These are phyloP conservation scores for Caiman crocodilus DNA, from an alignment of 2,797 vertebrate species.

Conservation along the genomic window DNA sequence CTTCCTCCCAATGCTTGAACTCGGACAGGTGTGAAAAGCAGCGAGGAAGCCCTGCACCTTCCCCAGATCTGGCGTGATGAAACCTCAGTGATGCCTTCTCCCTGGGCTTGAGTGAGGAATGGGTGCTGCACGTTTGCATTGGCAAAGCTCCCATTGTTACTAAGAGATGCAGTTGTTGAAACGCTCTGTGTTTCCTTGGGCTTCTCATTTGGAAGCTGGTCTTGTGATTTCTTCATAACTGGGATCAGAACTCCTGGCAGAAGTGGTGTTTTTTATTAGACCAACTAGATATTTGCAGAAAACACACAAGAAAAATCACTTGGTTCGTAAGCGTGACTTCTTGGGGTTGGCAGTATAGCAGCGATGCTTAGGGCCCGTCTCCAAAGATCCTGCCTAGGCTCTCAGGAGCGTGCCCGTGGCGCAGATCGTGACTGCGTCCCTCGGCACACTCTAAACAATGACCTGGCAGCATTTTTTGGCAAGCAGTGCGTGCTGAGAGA, in stretches of 20 bases:
- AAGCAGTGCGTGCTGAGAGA: too few relatives aligned
- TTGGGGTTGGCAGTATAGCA: neutral
- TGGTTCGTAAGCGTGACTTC: neutral
- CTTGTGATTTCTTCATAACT: neutral
- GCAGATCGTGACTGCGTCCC: too few relatives aligned
- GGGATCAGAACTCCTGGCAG: too few relatives aligned
- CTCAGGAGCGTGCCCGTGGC: too few relatives aligned
- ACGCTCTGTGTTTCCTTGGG: neutral
- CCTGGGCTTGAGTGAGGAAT: neutral
- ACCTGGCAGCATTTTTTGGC: too few relatives aligned
- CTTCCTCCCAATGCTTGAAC: neutral
- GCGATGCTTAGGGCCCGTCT: fast-evolving
- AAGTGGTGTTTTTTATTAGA: too few relatives aligned
- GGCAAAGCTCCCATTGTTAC: neutral
- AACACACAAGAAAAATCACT: too few relatives aligned
- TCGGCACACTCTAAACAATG: too few relatives aligned
- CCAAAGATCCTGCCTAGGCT: neutral
- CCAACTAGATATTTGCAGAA: too few relatives aligned
- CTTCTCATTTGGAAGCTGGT: slow-evolving; percentile 4
- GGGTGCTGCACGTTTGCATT: neutral
- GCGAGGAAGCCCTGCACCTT: neutral
- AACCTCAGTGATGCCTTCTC: neutral
- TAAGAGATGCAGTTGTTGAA: neutral
- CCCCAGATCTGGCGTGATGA: neutral
- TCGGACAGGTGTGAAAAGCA: neutral